phyloP scores from a whole-genome alignment of 2,888 invertebrate species.

The Hartigia nigra region DNA sequence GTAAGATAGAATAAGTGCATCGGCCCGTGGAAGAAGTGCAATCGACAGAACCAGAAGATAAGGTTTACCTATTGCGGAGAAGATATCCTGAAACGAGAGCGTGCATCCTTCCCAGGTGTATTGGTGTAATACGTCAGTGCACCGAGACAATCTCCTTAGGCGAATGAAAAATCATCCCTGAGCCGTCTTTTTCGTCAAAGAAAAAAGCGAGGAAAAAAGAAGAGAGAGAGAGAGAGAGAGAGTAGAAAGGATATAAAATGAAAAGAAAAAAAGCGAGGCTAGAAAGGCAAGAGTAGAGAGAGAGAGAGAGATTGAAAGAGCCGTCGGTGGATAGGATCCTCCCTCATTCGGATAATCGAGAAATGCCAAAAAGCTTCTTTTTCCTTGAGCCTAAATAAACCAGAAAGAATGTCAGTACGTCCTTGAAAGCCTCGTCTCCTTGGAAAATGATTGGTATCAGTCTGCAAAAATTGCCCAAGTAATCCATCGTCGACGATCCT shows the following conservation, averaged over 20 bases:
- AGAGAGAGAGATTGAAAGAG: neutral
- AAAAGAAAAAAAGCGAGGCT: too few relatives aligned
- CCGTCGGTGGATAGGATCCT: neutral
- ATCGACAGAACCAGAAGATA: constrained; percentile 1
- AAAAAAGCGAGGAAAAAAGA: neutral
- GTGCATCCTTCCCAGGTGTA: neutral
- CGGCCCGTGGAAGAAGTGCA: neutral
- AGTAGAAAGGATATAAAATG: too few relatives aligned
- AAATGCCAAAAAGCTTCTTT: neutral
- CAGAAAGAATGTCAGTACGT: neutral
- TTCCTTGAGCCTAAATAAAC: neutral
- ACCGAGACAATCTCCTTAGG: constrained; percentile 3
- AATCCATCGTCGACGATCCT: neutral
- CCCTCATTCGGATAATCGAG: neutral
- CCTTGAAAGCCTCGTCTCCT: neutral
- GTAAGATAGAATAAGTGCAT: neutral
- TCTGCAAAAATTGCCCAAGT: neutral
- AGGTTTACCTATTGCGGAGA: neutral
- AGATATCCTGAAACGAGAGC: neutral
- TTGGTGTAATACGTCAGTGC: neutral
- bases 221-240: too few relatives aligned
- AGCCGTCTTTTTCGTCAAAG: neutral
- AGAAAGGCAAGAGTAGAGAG: neutral
- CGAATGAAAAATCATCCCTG: constrained; percentile 2
- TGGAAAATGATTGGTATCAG: neutral